Percentiles rank a stretch among this genome's conserved stretches.
These are phyloP conservation scores for Bombus difficillimus DNA, from an alignment of 1,140 invertebrate species.

Conservation along the genomic window DNA sequence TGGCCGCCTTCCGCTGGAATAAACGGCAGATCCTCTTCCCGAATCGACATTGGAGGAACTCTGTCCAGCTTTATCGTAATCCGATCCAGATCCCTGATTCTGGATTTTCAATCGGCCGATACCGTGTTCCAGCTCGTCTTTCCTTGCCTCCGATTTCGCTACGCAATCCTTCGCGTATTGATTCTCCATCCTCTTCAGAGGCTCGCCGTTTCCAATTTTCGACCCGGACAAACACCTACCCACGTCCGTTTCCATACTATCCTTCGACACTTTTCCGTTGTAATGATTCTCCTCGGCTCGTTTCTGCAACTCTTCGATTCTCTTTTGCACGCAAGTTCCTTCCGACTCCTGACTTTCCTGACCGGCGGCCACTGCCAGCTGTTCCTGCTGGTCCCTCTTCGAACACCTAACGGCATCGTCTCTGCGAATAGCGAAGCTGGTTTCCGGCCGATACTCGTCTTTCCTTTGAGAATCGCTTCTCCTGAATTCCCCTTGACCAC, in stretches of 20 bases:
- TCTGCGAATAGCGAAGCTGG: constrained; percentile 75
- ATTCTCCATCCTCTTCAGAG: constrained; percentile 65
- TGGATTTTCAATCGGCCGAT: constrained; percentile 81
- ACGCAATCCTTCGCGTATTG: constrained; percentile 66
- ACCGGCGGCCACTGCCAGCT: background rate
- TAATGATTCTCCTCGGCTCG: constrained; percentile 70
- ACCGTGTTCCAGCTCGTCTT: constrained; percentile 78
- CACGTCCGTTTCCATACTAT: constrained; percentile 50
- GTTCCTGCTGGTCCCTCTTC: constrained; percentile 70
- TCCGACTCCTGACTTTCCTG: constrained; percentile 60
- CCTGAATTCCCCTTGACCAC: constrained; percentile 67
- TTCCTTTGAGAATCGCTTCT: constrained; percentile 74
- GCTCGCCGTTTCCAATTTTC: constrained; percentile 62
- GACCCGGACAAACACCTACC: constrained; percentile 45
- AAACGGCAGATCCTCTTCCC: constrained; percentile 89
- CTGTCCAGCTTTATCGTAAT: constrained; percentile 89
- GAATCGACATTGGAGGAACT: constrained; percentile 89
- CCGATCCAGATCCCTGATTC: constrained; percentile 84
- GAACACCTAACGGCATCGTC: constrained; percentile 72
- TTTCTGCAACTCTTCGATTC: constrained; percentile 76
- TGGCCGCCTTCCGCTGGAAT: constrained; percentile 87
- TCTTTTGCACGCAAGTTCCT: constrained; percentile 69
- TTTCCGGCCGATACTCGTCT: constrained; percentile 77
- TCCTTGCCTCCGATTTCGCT: constrained; percentile 70
- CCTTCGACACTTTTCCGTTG: constrained; percentile 64